Evolutionary conservation across 2,888 invertebrate genomes (phyloP), one percentile per base, ranked within the genome.

Genomic region (Campoplex capitator): DNA sequence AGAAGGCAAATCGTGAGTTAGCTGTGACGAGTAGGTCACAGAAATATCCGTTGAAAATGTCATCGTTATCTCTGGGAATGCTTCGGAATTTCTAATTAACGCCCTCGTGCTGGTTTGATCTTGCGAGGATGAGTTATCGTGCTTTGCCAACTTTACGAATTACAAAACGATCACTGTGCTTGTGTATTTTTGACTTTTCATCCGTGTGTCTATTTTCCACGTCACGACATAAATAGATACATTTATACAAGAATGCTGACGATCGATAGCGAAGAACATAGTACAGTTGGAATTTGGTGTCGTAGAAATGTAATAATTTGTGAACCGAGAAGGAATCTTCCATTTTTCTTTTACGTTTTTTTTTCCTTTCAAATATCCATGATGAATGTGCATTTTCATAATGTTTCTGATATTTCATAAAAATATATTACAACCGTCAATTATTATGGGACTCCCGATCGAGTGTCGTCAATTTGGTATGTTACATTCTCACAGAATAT

Each of bases 1-100:
- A 76, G 68, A 38, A 58, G n/a, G n/a, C n/a, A 68, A 78, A 65
- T 68, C 75, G 65, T 85, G 87, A 88, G 87, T 88, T 87, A 87
- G 85, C 87, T 84, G 70, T 85, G 87, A 88, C 83, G 82, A 87
- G 85, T 84, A 80, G 88, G 88, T 88, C 88, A 85, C 84, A 79
- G 85, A 84, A 88, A 87, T 88, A 85, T 83, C 78, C 87, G 87
- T 75, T 84, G 82, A 84, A 87, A 87, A 87, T 85, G 85, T 87
- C 85, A 85, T 85, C 82, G 88, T 87, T 87, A 87, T 87, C 84
- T 84, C 78, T 45, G 77, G 74, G 56, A 62, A 88, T 88, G 74
- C 81, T 79, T 77, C 62, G 87, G 88, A 87, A 88, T 88, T 88
- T 87, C 83, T 87, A 87, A 88, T 88, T 88, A 87, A 88, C 83